phyloP scores from a whole-genome alignment of 23 tunicate species.

The Halocynthia aurantium region DNA sequence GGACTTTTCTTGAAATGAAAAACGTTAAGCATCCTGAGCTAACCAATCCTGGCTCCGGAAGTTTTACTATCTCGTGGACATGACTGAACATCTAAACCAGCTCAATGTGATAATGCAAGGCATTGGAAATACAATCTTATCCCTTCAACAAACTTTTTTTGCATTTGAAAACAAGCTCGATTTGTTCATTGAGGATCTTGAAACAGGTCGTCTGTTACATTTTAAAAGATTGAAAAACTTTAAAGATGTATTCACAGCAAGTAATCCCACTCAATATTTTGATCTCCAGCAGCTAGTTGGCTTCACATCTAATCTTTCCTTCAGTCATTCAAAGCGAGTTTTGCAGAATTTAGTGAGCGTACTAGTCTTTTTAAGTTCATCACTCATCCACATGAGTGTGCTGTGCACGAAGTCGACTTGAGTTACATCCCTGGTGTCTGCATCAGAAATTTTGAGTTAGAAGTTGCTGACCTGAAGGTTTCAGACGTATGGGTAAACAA shows the following conservation, averaged over 20 bases:
- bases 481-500: slow-evolving; percentile 21
- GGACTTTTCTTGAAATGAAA: slow-evolving; percentile 34
- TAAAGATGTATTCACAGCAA: too few relatives aligned
- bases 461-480: slow-evolving; percentile 28
- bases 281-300: slow-evolving; percentile 42
- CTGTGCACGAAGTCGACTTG: slow-evolving; percentile 32
- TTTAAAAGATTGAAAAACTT: too few relatives aligned
- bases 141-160: slow-evolving; percentile 33
- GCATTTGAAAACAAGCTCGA: slow-evolving; percentile 37
- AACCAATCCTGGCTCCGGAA: slow-evolving; percentile 30
- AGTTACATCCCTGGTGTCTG: slow-evolving; percentile 32
- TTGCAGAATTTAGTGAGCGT: slow-evolving; percentile 44
- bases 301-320: slow-evolving; percentile 39
- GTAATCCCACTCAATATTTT: slow-evolving; percentile 36
- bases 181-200: slow-evolving; percentile 28
- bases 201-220: too few relatives aligned
- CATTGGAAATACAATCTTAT: slow-evolving; percentile 27
- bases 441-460: slow-evolving; percentile 38
- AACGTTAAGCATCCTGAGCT: slow-evolving; percentile 39
- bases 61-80: slow-evolving; percentile 41
- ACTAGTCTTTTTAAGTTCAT: slow-evolving; percentile 36
- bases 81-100: slow-evolving; percentile 36
- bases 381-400: slow-evolving; percentile 46
- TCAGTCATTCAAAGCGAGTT: slow-evolving; percentile 41
- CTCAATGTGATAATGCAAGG: slow-evolving; percentile 27